Conservation (phyloP, 2,113 vertebrate genomes). For the Elephas maximus region DNA sequence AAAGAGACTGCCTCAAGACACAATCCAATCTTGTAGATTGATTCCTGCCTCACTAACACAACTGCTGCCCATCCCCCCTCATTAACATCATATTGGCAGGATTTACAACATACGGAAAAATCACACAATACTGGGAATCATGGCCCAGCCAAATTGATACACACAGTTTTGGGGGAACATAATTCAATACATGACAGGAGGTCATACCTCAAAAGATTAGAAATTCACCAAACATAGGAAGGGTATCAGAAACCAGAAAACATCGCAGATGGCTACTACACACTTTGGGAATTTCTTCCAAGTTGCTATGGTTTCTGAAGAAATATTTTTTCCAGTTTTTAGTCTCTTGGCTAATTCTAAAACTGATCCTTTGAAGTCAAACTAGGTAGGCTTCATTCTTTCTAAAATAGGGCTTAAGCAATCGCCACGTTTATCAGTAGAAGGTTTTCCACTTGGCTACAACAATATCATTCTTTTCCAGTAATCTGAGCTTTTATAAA, state of each 20-base stretch:
- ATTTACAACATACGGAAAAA: too few species aligned
- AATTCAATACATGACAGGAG: background rate
- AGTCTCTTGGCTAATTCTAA: constrained; percentile 67
- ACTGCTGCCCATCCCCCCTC: too few species aligned
- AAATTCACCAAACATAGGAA: constrained; percentile 43
- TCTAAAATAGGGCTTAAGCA: background rate
- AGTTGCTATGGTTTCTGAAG: constrained; percentile 70
- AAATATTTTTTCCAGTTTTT: constrained; percentile 72
- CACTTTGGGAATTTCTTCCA: constrained; percentile 66
- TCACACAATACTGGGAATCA: too few species aligned
- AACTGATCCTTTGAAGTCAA: constrained; percentile 64
- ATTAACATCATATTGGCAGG: too few species aligned
- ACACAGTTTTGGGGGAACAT: too few species aligned
- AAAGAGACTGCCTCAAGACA: too few species aligned
- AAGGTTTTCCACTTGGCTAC: constrained; percentile 1
- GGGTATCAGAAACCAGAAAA: constrained; percentile 52
- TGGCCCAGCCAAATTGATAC: too few species aligned
- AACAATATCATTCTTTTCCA: constrained; percentile 17
- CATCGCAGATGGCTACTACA: constrained; percentile 54
- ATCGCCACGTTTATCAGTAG: background rate
- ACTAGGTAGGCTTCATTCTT: constrained; percentile 47
- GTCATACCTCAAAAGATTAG: background rate
- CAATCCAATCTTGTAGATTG: too few species aligned
- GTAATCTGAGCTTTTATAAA: constrained; percentile 13
- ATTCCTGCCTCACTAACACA: too few species aligned